Evolutionary conservation across 2,113 vertebrate genomes (phyloP).

Genomic region (Scomber japonicus): DNA sequence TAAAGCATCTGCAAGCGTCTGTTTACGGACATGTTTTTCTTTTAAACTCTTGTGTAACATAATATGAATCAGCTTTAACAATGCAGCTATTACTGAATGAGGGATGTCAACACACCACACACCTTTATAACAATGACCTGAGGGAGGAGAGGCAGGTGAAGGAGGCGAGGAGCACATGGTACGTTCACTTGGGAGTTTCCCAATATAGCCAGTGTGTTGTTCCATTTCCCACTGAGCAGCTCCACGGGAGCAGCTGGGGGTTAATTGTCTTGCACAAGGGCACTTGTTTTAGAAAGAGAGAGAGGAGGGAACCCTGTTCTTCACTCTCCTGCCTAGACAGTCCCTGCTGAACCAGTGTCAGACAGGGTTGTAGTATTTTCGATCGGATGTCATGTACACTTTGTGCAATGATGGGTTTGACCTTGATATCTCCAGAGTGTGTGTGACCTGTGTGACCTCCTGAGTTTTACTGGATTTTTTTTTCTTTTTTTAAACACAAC

Average conservation of each 20-base stretch:
- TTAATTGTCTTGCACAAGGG: constrained; percentile 65
- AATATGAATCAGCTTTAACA: neutral
- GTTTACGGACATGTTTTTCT: neutral
- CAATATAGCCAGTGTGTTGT: neutral
- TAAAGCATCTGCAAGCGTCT: constrained; percentile 13
- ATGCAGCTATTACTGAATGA: neutral
- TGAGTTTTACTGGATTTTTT: neutral
- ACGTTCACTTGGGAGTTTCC: neutral
- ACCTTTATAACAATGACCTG: constrained; percentile 1
- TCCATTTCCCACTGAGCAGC: constrained; percentile 25
- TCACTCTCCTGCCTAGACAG: constrained; percentile 24
- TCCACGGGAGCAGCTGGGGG: constrained; percentile 50
- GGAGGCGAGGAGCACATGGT: neutral
- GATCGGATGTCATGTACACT: neutral
- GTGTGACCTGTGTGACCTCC: neutral
- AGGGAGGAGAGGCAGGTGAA: constrained; percentile 28
- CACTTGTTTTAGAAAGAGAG: constrained; percentile 23
- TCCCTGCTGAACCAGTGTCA: neutral
- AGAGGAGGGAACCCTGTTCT: constrained; percentile 11
- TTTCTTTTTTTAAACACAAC: neutral
- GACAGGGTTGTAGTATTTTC: neutral
- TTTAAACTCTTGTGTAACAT: neutral
- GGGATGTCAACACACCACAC: neutral
- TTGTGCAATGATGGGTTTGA: neutral
- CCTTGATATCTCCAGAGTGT: neutral